Percentiles rank a stretch among this genome's conserved stretches.
Conservation (phyloP, 1,140 invertebrate genomes). For the Lepidotrigona ventralis region DNA sequence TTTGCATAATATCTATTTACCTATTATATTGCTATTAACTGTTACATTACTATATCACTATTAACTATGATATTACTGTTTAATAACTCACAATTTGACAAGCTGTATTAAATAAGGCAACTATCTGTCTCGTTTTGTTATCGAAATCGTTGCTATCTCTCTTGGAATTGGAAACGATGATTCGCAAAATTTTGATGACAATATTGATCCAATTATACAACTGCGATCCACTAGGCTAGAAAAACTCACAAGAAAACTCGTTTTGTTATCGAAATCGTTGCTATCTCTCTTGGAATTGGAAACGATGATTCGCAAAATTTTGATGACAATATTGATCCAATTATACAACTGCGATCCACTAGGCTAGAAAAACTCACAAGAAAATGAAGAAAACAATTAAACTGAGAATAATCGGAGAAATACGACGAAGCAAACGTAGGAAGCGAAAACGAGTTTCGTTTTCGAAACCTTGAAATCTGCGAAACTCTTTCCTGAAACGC, state of each 20-base stretch:
- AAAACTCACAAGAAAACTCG: too few species aligned
- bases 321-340: neutral
- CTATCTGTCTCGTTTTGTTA: too few species aligned
- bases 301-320: neutral
- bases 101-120: too few species aligned
- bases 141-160: too few species aligned
- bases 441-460: neutral
- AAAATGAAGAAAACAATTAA: too few species aligned
- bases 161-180: neutral
- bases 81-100: too few species aligned
- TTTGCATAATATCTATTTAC: neutral
- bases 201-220: neutral
- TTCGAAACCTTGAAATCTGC: neutral
- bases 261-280: too few species aligned
- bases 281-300: too few species aligned
- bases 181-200: neutral
- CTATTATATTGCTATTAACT: neutral
- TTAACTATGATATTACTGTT: too few species aligned
- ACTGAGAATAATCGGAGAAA: neutral
- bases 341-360: neutral
- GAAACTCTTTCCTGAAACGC: neutral
- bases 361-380: too few species aligned
- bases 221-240: too few species aligned
- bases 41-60: too few species aligned
- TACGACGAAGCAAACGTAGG: neutral